Conservation (phyloP, 2,888 invertebrate genomes). For the Yponomeuta evonymella region DNA sequence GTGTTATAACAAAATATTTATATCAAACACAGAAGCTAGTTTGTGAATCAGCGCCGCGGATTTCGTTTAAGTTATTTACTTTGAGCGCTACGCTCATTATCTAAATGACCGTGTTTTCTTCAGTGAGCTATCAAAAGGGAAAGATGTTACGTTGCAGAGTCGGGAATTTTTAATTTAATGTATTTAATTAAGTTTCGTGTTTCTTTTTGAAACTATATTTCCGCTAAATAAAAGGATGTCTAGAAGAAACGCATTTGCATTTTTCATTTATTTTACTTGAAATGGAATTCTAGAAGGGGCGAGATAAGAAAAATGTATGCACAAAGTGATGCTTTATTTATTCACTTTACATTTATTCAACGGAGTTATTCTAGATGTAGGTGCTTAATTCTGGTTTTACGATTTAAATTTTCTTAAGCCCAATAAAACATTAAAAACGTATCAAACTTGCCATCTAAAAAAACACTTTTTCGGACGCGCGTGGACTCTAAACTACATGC, state of each 20-base stretch:
- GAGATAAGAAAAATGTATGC: too few relatives aligned
- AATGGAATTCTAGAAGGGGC: too few relatives aligned
- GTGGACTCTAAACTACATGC: too few relatives aligned
- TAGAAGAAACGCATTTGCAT: not conserved
- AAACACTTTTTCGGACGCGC: too few relatives aligned
- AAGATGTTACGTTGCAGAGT: slow-evolving; percentile 26
- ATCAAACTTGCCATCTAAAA: too few relatives aligned
- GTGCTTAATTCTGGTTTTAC: too few relatives aligned
- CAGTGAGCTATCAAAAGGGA: slow-evolving; percentile 55
- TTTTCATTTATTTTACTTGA: not conserved
- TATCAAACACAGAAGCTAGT: slow-evolving; percentile 53
- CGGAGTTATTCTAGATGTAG: too few relatives aligned
- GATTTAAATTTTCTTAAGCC: too few relatives aligned
- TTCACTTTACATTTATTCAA: too few relatives aligned
- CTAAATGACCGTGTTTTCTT: slow-evolving; percentile 66
- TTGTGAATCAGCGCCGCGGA: slow-evolving; percentile 54
- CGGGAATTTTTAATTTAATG: slow-evolving; percentile 2
- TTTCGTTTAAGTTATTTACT: slow-evolving; percentile 67
- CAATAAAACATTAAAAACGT: too few relatives aligned
- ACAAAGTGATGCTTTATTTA: too few relatives aligned
- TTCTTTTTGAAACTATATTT: not conserved
- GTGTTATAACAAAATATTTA: slow-evolving; percentile 24
- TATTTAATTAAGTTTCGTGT: slow-evolving; percentile 10
- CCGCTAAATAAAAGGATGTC: not conserved
- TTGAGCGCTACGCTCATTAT: slow-evolving; percentile 61